Evolutionary conservation across 2,797 vertebrate genomes (phyloP), one percentile per base, ranked within the genome.

Genomic region (Hyperoplus lanceolatus): DNA sequence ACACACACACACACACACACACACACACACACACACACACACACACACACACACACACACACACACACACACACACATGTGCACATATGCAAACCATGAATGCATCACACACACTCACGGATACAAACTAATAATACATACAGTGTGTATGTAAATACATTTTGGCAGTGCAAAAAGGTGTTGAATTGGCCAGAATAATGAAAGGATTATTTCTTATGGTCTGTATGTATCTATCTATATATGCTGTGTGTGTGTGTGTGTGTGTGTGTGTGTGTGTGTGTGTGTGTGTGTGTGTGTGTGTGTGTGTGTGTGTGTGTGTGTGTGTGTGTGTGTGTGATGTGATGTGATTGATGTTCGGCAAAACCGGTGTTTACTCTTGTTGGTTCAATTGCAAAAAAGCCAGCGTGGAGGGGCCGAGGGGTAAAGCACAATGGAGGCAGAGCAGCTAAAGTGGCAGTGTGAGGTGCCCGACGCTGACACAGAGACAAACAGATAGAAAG

Each of bases 401-500:
- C 87, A 84, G 88, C 74, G 56, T 90, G 89, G 85, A 89, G 76
- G 89, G 84, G 84, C 63, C 29, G 29, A 29, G 29, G 29, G 86
- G 73, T 81, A 86, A 83, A 88, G 89, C 89, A 91, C 90, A 90
- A 92, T 87, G 74, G 87, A 73, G 83, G 29, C 29, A 92, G 90
- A 90, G 90, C 78, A 83, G 85, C 87, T 90, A 92, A 93, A 92
- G 93, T 91, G 91, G 87, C 75, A 48, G 81, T 87, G 87, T 85
- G 88, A 92, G 89, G 88, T 82, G 90, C 75, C 55, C 79, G 90
- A 82, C 90, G 73, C 86, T 91, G 92, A 94, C 93, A 93, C 89
- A 14, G 92, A 94, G 90, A 93, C 92, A 92, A 93, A 94, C 91
- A 92, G 93, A 94, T 90, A 90, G 92, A 92, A 91, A 91, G 88